Base-by-base conservation (phyloP, 2,888 invertebrate genomes). In the Pollenia angustigena region DNA sequence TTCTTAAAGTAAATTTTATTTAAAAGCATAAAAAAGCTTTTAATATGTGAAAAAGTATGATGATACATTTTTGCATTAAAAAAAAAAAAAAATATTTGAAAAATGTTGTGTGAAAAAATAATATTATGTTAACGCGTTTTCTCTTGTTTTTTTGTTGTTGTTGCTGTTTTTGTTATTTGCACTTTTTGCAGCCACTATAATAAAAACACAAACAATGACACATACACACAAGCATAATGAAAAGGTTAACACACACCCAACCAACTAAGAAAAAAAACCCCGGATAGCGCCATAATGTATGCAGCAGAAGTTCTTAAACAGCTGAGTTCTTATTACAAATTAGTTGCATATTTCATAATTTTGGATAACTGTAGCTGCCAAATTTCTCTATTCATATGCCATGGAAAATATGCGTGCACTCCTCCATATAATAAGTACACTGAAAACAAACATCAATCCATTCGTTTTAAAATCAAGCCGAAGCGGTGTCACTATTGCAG, bases 81-180 rank as follows among this genome's bases (percentile, higher is more conserved):
- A 23, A 76, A 18, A 18, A 23, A 76, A 71, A 71, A 66, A 68
- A 32, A 4, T 75, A 14, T 32, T 68, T 58, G n/a, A 74, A 62
- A 42, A 42, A 64, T 44, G 14, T 71, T 54, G 62, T 64, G 64
- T 64, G 48, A 72, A 72, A 81, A 76, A 76, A 54, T 76, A 64
- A 76, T 66, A 66, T 76, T 64, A 66, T 76, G 64, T 46, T 66
- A 54, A 64, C 64, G 76, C 50, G 76, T 64, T 64, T 56, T 64
- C 64, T 64, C 32, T 32, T 56, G 68, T 68, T 48, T 48, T 42
- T 40, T 11, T 16, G n/a, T 54, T 44, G 12, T 74, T 50, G 14
- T 32, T 54, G n/a, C 2, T 60, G 16, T 42, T 54, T 1, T n/a
- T 64, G 44, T 75, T 75, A 18, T 23, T 54, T 75, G 16, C 16